Base-by-base conservation (phyloP, 2,797 vertebrate species). In the Gallinago stenura region DNA sequence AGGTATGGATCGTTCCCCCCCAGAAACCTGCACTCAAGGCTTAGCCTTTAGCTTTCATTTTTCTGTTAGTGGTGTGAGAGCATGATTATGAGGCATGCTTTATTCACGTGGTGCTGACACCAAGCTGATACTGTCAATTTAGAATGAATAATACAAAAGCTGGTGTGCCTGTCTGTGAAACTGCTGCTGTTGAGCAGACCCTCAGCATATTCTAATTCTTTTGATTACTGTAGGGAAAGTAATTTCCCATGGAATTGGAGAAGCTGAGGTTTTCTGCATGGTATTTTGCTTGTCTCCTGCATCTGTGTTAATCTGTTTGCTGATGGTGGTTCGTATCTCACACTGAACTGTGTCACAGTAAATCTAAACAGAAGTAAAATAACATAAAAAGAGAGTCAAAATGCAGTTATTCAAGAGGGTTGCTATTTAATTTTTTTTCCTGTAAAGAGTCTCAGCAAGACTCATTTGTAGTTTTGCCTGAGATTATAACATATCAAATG, bases 1-100 rank as follows among this genome's bases (percentile, higher is more conserved):
- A 56, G 30, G 11, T 66, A 16, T 54, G n/a, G 24, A 70, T 78
- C 3, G 39, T 75, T 97, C 79, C 2, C 1, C 22, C n/a, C 25
- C n/a, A 75, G 35, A 96, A 84, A 77, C 93, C 97, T 98, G 98
- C 97, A 97, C 97, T 97, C 88, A 98, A 98, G 97, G 97, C 95
- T 92, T 72, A 79, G 87, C 61, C 70, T 61, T 93, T 86, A 37
- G 48, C 75, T 81, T 97, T 95, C 54, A 25, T 51, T 87, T 58
- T 14, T n/a, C 57, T 95, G 73, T 58, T 93, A 50, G 91, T 91
- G 45, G 53, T 90, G 61, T 94, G 87, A 83, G 78, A 83, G 75
- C 58, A 62, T 3, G 33, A 57, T 89, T 95, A 12, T 10, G 43
- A 76, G 66, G 91, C 83, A 76, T 90, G 90, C 43, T 86, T 80